Conservation (phyloP, 2,797 vertebrate species). For the Periparus ater region DNA sequence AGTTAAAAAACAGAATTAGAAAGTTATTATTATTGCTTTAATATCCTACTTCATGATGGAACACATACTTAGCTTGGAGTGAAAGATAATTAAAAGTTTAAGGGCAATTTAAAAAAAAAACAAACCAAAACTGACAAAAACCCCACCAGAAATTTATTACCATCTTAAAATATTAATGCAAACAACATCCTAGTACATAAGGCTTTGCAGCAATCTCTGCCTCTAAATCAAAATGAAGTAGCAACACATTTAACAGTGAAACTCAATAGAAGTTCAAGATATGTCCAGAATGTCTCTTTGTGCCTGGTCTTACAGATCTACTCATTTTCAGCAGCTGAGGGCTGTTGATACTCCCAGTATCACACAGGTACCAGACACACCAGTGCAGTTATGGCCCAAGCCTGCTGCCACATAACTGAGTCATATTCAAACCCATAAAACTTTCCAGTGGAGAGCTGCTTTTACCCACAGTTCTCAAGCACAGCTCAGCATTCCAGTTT, state of each 20-base stretch:
- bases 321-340: background rate
- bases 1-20: background rate
- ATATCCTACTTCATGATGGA: background rate
- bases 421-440: background rate
- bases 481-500: background rate
- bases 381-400: background rate
- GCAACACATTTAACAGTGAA: background rate
- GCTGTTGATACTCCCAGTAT: background rate
- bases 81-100: constrained; percentile 43
- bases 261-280: background rate
- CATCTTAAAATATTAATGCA: constrained; percentile 37
- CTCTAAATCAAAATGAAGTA: constrained; percentile 7
- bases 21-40: constrained; percentile 9
- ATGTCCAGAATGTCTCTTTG: background rate
- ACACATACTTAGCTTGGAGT: background rate
- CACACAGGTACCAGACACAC: background rate
- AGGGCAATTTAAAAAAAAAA: background rate
- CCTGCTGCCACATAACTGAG: background rate
- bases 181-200: background rate
- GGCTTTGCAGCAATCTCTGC: background rate
- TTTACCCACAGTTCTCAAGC: background rate
- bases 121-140: background rate
- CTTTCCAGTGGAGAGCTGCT: background rate
- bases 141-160: background rate
- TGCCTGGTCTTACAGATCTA: background rate